Evolutionary conservation across 1,140 invertebrate species (phyloP).

Genomic region (Cepaea nemoralis): DNA sequence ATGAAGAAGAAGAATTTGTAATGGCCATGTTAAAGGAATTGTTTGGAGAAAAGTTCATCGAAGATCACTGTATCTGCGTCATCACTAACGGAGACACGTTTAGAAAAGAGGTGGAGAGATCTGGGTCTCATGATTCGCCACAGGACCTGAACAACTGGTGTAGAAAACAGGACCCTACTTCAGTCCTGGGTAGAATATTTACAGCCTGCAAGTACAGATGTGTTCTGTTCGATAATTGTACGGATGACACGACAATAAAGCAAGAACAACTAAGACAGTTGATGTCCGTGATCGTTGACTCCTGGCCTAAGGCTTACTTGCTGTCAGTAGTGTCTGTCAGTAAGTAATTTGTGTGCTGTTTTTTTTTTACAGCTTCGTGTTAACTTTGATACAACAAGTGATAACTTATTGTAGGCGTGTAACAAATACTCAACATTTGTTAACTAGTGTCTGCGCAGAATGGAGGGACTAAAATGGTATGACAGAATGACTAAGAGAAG

Average conservation of each 20-base stretch:
- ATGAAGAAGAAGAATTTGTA: not conserved
- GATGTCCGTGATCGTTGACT: not conserved
- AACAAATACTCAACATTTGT: no score
- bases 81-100: not conserved
- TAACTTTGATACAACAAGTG: no score
- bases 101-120: not conserved
- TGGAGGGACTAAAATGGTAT: no score
- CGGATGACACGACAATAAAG: not conserved
- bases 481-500: no score
- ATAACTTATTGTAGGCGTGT: no score
- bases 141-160: not conserved
- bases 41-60: not conserved
- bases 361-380: no score
- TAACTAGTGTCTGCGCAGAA: no score
- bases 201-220: not conserved
- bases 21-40: not conserved
- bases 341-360: not conserved
- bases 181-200: not conserved
- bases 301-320: not conserved
- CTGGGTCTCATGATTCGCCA: not conserved
- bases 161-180: not conserved
- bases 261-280: not conserved
- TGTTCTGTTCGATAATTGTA: conserved; percentile 6
- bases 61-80: not conserved
- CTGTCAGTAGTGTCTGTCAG: not conserved